These are phyloP conservation scores for Adrianichthys oophorus DNA, from an alignment of 2,797 vertebrate genomes.

Conservation along the genomic window DNA sequence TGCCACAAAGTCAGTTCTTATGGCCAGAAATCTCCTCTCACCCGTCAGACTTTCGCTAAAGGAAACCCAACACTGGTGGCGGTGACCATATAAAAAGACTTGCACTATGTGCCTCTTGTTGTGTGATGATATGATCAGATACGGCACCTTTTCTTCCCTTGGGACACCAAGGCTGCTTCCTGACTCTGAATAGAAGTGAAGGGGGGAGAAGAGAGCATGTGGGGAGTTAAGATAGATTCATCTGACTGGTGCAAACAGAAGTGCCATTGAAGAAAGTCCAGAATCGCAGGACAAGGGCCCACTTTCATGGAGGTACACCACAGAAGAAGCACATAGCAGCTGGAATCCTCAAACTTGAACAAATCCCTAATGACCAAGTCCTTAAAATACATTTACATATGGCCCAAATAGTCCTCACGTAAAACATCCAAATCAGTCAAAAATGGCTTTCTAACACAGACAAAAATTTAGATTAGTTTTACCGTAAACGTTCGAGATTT, in stretches of 20 bases:
- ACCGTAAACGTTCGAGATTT: too few species aligned
- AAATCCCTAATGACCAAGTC: constrained; percentile 7
- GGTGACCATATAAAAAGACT: constrained; percentile 56
- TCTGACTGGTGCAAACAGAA: constrained; percentile 75
- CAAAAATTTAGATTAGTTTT: too few species aligned
- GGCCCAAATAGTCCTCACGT: background rate
- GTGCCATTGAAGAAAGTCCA: constrained; percentile 71
- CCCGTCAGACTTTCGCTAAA: constrained; percentile 45
- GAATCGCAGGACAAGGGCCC: constrained; percentile 64
- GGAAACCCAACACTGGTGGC: constrained; percentile 57
- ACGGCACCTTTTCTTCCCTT: constrained; percentile 71
- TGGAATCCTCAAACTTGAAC: constrained; percentile 24
- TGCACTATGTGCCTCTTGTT: constrained; percentile 51
- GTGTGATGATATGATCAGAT: constrained; percentile 77
- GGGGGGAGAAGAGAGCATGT: background rate
- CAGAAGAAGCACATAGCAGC: constrained; percentile 52
- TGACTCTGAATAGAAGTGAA: constrained; percentile 73
- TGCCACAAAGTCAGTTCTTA: constrained; percentile 45
- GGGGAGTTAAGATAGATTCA: constrained; percentile 63
- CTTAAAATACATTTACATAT: constrained; percentile 2
- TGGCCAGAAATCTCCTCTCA: constrained; percentile 48
- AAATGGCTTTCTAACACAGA: background rate
- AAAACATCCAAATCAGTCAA: background rate
- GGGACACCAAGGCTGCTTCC: constrained; percentile 68
- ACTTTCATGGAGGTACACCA: constrained; percentile 64